These are phyloP conservation scores for Polypedilum pembai DNA, from an alignment of 1,140 invertebrate species.

Conservation along the genomic window DNA sequence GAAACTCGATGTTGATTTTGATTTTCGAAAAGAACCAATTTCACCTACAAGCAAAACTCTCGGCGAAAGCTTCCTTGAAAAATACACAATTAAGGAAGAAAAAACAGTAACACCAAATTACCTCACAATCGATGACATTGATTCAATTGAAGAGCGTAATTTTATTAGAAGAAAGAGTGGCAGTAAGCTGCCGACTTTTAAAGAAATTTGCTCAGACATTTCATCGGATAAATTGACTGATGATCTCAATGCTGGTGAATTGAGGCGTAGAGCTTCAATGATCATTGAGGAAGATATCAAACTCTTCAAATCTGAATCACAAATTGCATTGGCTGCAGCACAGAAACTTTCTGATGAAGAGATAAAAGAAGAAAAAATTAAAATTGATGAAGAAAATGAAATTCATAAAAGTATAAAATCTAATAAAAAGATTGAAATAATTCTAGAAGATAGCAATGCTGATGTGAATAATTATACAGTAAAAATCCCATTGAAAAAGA, in stretches of 20 bases:
- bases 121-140: conserved; percentile 22
- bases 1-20: conserved; percentile 47
- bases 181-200: conserved; percentile 45
- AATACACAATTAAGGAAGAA: conserved; percentile 60
- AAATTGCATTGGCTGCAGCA: conserved; percentile 37
- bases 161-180: conserved; percentile 37
- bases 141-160: conserved; percentile 22
- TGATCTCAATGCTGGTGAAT: conserved; percentile 47
- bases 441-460: conserved; percentile 36
- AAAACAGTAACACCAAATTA: conserved; percentile 34
- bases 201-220: conserved; percentile 49
- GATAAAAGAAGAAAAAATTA: conserved; percentile 33
- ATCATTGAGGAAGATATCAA: conserved; percentile 42
- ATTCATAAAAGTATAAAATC: conserved; percentile 36
- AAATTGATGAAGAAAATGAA: conserved; percentile 32
- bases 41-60: conserved; percentile 53
- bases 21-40: conserved; percentile 45
- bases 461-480: conserved; percentile 39
- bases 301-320: conserved; percentile 40
- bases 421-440: conserved; percentile 31
- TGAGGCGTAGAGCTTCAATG: conserved; percentile 39
- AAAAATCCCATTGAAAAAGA: conserved; percentile 36
- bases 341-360: conserved; percentile 36
- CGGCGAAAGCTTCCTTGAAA: conserved; percentile 64
- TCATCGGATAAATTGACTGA: conserved; percentile 45